Conservation (phyloP, 2,113 vertebrate species). For the Hyaena hyaena region DNA sequence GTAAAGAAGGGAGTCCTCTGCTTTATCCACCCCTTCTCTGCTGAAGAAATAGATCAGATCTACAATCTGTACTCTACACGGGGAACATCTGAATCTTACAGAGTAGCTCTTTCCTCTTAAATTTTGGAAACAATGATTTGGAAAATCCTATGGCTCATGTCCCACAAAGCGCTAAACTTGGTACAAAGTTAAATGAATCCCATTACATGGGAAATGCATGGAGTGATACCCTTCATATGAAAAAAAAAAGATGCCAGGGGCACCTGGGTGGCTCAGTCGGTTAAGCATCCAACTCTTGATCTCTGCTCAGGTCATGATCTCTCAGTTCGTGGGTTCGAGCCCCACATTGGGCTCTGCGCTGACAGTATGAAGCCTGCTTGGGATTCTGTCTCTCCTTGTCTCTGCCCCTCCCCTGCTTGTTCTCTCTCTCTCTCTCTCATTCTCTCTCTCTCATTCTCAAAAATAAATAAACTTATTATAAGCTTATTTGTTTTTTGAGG, state of each 20-base stretch:
- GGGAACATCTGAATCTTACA: neutral
- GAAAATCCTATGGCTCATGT: neutral
- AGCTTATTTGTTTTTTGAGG: neutral
- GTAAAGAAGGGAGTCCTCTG: neutral
- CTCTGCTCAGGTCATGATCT: no score
- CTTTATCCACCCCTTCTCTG: neutral
- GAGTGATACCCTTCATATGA: neutral
- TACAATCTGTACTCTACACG: neutral
- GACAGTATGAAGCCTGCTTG: no score
- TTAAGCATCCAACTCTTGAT: no score
- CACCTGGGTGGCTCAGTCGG: no score
- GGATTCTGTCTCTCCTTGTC: no score
- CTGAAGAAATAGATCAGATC: slow-evolving; percentile 36
- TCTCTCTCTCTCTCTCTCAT: no score
- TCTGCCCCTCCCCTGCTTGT: no score
- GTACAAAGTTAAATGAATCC: slow-evolving; percentile 7
- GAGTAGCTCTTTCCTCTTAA: neutral
- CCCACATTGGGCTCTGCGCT: no score
- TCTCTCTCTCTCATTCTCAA: no score
- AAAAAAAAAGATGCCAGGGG: neutral
- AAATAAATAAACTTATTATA: neutral
- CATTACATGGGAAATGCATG: neutral
- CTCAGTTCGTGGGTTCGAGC: no score
- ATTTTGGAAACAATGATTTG: slow-evolving; percentile 47
- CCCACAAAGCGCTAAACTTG: neutral